Conservation (phyloP, 2,888 invertebrate species). For the Atrina japonica region DNA sequence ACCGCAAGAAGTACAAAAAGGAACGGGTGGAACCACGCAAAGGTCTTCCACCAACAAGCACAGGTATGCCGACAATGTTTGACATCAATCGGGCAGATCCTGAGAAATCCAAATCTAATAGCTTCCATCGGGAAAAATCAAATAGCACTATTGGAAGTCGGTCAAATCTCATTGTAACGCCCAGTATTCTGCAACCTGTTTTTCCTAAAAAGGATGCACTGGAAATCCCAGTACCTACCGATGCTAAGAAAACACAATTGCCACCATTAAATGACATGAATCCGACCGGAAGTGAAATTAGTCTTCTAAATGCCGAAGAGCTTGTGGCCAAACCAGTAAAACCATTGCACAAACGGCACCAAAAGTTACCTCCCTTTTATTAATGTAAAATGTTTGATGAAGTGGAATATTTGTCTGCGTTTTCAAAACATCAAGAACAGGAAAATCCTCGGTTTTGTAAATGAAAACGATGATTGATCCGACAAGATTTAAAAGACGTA, state of each 20-base stretch:
- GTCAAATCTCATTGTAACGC: slow-evolving; percentile 16
- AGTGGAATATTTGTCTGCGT: too few relatives aligned
- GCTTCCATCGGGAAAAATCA: slow-evolving; percentile 14
- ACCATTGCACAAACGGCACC: background rate
- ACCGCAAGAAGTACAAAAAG: slow-evolving; percentile 53
- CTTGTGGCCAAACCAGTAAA: too few relatives aligned
- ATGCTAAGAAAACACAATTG: slow-evolving; percentile 22
- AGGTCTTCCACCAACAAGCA: slow-evolving; percentile 28
- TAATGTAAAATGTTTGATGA: too few relatives aligned
- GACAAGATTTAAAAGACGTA: too few relatives aligned
- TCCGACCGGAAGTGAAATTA: slow-evolving; percentile 23
- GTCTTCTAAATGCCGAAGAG: slow-evolving; percentile 15
- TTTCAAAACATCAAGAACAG: too few relatives aligned
- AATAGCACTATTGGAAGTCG: slow-evolving; percentile 22
- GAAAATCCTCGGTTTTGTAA: too few relatives aligned
- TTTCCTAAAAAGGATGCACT: slow-evolving; percentile 14
- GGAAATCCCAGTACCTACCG: slow-evolving; percentile 20
- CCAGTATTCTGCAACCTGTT: slow-evolving; percentile 10
- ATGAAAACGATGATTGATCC: too few relatives aligned
- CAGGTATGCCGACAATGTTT: slow-evolving; percentile 35
- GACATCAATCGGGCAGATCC: background rate
- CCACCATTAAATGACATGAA: slow-evolving; percentile 10
- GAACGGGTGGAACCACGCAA: slow-evolving; percentile 30
- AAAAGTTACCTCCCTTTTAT: too few relatives aligned
- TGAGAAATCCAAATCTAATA: slow-evolving; percentile 8